Percentiles rank a stretch among this genome's conserved stretches.
These are phyloP conservation scores for Rostratula benghalensis DNA, from an alignment of 2,113 vertebrate genomes.

Conservation along the genomic window DNA sequence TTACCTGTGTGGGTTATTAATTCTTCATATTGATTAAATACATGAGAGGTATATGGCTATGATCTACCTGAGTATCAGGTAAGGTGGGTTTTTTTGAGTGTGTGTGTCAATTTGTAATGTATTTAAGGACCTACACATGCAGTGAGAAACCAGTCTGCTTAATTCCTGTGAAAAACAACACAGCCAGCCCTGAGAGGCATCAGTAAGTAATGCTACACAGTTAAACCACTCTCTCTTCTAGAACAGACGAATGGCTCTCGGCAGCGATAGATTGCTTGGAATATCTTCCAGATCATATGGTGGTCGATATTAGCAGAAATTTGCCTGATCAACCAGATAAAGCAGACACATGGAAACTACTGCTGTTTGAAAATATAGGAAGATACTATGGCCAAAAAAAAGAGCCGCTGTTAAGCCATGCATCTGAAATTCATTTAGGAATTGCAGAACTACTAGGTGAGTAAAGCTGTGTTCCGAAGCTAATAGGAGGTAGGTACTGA, in stretches of 20 bases:
- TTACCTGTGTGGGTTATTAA: background rate
- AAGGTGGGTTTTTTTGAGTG: background rate
- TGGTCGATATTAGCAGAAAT: conserved; percentile 91
- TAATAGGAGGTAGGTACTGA: background rate
- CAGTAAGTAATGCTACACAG: background rate
- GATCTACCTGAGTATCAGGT: background rate
- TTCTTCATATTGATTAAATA: conserved; percentile 33
- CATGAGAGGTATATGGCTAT: background rate
- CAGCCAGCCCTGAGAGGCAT: background rate
- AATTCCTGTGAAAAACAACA: background rate
- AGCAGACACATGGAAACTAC: conserved; percentile 80
- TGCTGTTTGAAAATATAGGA: conserved; percentile 86
- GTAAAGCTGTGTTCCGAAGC: background rate
- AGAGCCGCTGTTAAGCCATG: conserved; percentile 86
- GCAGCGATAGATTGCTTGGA: conserved; percentile 92
- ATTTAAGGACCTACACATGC: background rate
- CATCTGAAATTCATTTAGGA: conserved; percentile 90
- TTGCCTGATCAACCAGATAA: conserved; percentile 82
- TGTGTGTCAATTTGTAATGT: background rate
- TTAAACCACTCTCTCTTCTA: conserved; percentile 39
- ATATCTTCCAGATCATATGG: conserved; percentile 89
- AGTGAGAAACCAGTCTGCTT: background rate
- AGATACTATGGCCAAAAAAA: conserved; percentile 86
- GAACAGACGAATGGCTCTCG: conserved; percentile 93
- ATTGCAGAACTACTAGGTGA: conserved; percentile 93